A percentile compares a stretch with the other conserved stretches of the same genome.
phyloP scores from a whole-genome alignment of 2,888 invertebrate species.

The Synergus japonicus region DNA sequence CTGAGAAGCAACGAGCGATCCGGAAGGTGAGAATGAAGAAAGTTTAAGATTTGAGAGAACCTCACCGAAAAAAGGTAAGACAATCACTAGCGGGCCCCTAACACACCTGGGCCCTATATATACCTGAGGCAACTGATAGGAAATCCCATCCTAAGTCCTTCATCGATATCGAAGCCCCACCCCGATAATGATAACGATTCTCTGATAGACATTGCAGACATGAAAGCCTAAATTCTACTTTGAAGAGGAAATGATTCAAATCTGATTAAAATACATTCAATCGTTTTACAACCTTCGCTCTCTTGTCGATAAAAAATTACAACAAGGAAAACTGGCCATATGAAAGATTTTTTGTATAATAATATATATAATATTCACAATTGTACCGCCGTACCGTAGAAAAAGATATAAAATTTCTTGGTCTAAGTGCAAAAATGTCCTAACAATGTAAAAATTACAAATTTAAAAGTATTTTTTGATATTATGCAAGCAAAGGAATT shows the following conservation, averaged over 20 bases:
- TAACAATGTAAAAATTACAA: too few relatives aligned
- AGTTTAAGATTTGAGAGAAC: background rate
- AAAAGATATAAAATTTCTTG: too few relatives aligned
- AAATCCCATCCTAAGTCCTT: conserved; percentile 71
- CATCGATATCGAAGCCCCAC: conserved; percentile 76
- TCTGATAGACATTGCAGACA: conserved; percentile 28
- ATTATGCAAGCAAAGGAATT: too few relatives aligned
- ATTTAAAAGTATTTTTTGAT: too few relatives aligned
- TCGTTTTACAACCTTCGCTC: conserved; percentile 26
- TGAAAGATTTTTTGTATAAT: background rate
- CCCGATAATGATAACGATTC: conserved; percentile 72
- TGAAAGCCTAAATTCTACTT: conserved; percentile 43
- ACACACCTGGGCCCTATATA: conserved; percentile 71
- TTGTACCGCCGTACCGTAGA: too few relatives aligned
- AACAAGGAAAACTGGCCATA: background rate
- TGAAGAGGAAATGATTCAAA: conserved; percentile 17
- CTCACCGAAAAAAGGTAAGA: conserved; percentile 38
- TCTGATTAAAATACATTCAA: conserved; percentile 18
- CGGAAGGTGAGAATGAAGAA: conserved; percentile 52
- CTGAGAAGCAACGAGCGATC: background rate
- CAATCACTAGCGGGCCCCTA: conserved; percentile 70
- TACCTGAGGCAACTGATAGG: conserved; percentile 71
- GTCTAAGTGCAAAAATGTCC: too few relatives aligned
- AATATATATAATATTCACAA: too few relatives aligned
- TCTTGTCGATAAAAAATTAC: background rate